Conservation (phyloP, 2,113 vertebrate genomes). For the Trachemys scripta region DNA sequence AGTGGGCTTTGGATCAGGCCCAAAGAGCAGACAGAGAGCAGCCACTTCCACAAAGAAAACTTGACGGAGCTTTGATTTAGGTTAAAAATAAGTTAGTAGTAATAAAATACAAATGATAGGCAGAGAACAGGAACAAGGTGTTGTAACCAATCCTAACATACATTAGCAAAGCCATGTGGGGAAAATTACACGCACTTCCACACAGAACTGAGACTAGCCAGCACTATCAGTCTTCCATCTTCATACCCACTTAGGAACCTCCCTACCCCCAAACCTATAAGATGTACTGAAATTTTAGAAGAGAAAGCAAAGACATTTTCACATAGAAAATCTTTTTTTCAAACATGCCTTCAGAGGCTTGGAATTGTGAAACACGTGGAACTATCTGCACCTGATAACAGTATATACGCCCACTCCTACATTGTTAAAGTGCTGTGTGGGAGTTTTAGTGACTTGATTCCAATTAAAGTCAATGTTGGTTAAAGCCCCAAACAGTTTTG, state of each 20-base stretch:
- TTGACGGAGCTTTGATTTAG: background rate
- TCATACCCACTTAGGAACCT: background rate
- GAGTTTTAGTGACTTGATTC: background rate
- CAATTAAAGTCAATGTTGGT: background rate
- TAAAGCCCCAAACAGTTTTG: background rate
- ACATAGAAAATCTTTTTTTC: background rate
- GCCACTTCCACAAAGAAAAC: background rate
- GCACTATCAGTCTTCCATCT: background rate
- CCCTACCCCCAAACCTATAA: background rate
- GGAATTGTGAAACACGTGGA: background rate
- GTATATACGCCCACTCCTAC: rapidly evolving
- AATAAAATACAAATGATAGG: background rate
- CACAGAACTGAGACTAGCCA: background rate
- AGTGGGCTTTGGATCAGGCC: background rate
- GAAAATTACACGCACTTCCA: background rate
- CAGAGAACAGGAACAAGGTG: background rate
- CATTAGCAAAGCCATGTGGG: background rate
- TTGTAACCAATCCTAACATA: background rate
- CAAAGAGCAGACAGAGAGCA: background rate
- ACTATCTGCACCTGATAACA: background rate
- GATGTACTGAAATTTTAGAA: background rate
- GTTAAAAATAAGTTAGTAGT: background rate
- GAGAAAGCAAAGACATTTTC: background rate
- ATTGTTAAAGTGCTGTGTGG: background rate
- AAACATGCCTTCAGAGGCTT: background rate